These are phyloP conservation scores for Drosophila lacteicornis DNA, from an alignment of 1,140 invertebrate species.

Conservation along the genomic window DNA sequence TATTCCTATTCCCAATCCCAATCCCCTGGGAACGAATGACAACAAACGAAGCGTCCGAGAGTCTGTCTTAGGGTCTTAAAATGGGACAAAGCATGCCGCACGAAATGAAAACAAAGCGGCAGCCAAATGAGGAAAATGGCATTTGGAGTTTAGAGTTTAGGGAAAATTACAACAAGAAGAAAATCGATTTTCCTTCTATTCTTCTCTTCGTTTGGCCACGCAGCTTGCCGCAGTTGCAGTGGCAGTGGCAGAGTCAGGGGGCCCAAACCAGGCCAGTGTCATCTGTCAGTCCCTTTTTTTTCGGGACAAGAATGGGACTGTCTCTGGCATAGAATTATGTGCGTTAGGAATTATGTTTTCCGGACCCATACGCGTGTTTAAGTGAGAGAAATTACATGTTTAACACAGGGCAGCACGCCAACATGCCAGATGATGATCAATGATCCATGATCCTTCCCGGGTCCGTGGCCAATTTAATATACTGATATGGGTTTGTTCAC, in stretches of 20 bases:
- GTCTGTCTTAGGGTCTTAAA: slow-evolving; percentile 66
- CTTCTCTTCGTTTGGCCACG: slow-evolving; percentile 27
- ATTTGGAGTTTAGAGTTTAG: slow-evolving; percentile 59
- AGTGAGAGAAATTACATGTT: slow-evolving; percentile 49
- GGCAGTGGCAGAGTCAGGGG: slow-evolving; percentile 26
- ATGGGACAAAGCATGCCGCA: slow-evolving; percentile 80
- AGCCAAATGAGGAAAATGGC: slow-evolving; percentile 73
- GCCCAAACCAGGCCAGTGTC: slow-evolving; percentile 69
- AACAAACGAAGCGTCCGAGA: slow-evolving; percentile 31
- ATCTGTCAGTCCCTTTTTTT: slow-evolving; percentile 59
- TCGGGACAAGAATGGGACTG: background rate
- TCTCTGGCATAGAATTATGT: slow-evolving; percentile 3
- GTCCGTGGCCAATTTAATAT: slow-evolving; percentile 32
- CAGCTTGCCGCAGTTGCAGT: slow-evolving; percentile 43
- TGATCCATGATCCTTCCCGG: slow-evolving; percentile 47
- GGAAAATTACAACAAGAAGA: slow-evolving; percentile 39
- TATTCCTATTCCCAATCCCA: slow-evolving; percentile 40
- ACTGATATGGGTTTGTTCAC: slow-evolving; percentile 46
- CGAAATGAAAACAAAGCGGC: slow-evolving; percentile 69
- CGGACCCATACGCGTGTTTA: slow-evolving; percentile 30
- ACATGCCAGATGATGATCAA: slow-evolving; percentile 27
- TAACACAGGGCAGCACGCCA: slow-evolving; percentile 26
- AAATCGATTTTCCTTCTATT: slow-evolving; percentile 65
- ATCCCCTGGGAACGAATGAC: slow-evolving; percentile 70
- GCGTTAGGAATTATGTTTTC: slow-evolving; percentile 38